Evolutionary conservation across 2,797 vertebrate genomes (phyloP).

Genomic region (Gephyroberyx darwinii): DNA sequence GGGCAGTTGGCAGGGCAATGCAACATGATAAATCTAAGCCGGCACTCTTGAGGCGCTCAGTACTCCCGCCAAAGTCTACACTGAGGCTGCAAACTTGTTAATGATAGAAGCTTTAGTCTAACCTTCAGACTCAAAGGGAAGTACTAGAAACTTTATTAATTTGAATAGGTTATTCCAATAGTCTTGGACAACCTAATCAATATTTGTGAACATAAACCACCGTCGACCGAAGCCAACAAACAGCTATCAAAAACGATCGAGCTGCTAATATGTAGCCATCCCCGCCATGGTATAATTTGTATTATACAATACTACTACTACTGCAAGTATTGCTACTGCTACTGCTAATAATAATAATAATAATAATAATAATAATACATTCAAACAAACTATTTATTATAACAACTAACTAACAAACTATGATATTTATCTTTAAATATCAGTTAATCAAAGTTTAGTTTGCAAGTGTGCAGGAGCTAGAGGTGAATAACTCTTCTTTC

Average conservation of each 20-base stretch:
- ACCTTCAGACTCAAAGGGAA: not conserved
- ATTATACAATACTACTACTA: no score
- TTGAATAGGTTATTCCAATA: no score
- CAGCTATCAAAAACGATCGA: not conserved
- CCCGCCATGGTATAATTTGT: not conserved
- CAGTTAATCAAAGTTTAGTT: not conserved
- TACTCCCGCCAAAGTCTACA: not conserved
- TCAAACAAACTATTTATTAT: not conserved
- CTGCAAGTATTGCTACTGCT: no score
- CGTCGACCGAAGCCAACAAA: not conserved
- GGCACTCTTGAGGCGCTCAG: not conserved
- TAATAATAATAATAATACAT: not conserved
- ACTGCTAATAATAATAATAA: not conserved
- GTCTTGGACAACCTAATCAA: no score
- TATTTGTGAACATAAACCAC: not conserved
- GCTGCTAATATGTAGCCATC: not conserved
- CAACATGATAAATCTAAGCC: constrained; percentile 3
- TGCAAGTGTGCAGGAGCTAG: not conserved
- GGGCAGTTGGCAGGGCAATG: constrained; percentile 16
- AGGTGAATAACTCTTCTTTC: not conserved
- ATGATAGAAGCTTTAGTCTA: not conserved
- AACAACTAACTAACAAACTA: no score
- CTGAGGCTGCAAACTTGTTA: not conserved
- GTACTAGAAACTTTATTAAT: not conserved
- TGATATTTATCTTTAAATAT: no score